Evolutionary conservation across 2,888 invertebrate genomes (phyloP).

Genomic region (Cephus pulcher): DNA sequence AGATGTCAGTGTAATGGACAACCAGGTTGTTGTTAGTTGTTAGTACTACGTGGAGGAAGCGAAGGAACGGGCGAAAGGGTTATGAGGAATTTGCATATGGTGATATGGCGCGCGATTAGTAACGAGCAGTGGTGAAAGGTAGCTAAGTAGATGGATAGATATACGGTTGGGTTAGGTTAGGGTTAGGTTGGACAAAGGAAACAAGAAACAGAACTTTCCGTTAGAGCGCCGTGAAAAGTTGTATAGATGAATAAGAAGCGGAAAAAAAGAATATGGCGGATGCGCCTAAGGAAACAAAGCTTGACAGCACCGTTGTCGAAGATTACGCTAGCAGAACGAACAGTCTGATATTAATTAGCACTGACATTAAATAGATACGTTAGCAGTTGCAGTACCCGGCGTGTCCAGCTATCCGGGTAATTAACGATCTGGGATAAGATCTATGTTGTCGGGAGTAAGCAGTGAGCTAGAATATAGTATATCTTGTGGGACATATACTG

Average conservation of each 20-base stretch:
- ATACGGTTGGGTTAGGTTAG: not conserved
- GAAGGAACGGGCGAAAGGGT: too few relatives aligned
- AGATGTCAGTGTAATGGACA: too few relatives aligned
- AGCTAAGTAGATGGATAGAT: not conserved
- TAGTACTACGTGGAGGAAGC: too few relatives aligned
- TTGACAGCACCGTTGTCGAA: not conserved
- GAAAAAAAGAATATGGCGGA: not conserved
- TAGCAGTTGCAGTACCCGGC: constrained; percentile 12
- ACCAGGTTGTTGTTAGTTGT: too few relatives aligned
- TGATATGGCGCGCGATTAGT: not conserved
- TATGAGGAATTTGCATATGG: too few relatives aligned
- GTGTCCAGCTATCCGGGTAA: constrained; percentile 1
- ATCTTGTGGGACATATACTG: too few relatives aligned
- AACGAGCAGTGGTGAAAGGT: not conserved
- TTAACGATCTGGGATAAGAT: constrained; percentile 12
- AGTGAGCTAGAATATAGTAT: too few relatives aligned
- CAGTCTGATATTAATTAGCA: constrained; percentile 28
- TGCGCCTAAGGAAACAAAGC: not conserved
- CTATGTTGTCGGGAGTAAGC: not conserved
- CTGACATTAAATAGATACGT: constrained; percentile 31
- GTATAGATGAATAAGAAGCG: not conserved
- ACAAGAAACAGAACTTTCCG: not conserved
- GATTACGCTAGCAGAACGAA: not conserved
- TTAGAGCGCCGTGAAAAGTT: not conserved
- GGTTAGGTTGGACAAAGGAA: not conserved